phyloP scores from a whole-genome alignment of 2,797 vertebrate species.

The Morelia viridis region DNA sequence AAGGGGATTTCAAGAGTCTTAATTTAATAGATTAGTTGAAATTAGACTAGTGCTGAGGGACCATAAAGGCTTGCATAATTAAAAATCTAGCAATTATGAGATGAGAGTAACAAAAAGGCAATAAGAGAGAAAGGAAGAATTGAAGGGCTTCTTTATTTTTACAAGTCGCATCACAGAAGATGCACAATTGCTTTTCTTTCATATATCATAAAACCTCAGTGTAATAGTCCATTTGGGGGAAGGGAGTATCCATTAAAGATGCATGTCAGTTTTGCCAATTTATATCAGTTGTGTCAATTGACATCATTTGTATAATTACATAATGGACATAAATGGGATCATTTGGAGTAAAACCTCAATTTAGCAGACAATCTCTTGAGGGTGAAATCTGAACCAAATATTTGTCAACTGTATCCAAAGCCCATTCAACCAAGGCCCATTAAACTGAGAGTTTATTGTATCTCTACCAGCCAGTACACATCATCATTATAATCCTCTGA shows the following conservation, averaged over 20 bases:
- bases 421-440: not conserved
- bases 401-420: not conserved
- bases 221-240: not conserved
- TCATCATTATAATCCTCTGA: not conserved
- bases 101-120: conserved; percentile 10
- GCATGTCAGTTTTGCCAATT: not conserved
- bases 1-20: not conserved
- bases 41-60: not conserved
- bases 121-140: not conserved
- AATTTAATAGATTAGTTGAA: conserved; percentile 10
- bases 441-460: not conserved
- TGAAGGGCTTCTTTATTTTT: not conserved
- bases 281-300: not conserved
- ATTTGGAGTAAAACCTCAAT: not conserved
- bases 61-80: not conserved
- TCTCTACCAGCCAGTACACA: not conserved
- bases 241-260: not conserved
- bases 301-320: not conserved
- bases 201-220: not conserved
- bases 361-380: not conserved
- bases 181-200: not conserved
- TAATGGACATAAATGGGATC: not conserved
- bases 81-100: conserved; percentile 6
- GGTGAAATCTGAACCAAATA: not conserved
- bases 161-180: not conserved